A percentile compares a stretch with the other conserved stretches of the same genome.
These are phyloP conservation scores for Pristionchus fissidentatus DNA, from an alignment of 2,888 invertebrate species.

Conservation along the genomic window DNA sequence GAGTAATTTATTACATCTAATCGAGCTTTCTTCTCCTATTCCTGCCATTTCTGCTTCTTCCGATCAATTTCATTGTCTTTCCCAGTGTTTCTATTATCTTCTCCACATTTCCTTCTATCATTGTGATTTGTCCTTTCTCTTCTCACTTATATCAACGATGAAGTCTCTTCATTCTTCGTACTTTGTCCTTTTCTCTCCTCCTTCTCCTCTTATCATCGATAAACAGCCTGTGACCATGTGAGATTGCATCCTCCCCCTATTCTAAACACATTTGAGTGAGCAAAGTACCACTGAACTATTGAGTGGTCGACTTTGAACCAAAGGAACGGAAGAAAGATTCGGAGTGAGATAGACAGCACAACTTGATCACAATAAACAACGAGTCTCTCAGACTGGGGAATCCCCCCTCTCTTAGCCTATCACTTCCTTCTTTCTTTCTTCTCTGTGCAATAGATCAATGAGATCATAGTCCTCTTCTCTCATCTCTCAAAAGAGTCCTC, in stretches of 20 bases:
- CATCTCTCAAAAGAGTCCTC: background rate
- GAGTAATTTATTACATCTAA: background rate
- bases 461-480: background rate
- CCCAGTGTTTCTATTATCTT: conserved; percentile 10
- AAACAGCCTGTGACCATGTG: background rate
- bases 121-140: background rate
- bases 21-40: background rate
- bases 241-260: background rate
- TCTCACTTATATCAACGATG: conserved; percentile 19
- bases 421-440: background rate
- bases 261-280: background rate
- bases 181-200: conserved; percentile 5
- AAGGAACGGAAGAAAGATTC: no score
- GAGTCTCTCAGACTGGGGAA: background rate
- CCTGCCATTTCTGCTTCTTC: background rate
- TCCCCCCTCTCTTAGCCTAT: background rate
- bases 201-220: background rate
- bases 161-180: conserved; percentile 22
- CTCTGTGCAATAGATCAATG: background rate
- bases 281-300: background rate
- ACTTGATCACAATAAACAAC: background rate
- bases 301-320: background rate
- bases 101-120: conserved; percentile 1
- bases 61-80: conserved; percentile 18
- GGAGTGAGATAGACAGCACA: conserved; percentile 17